These are phyloP conservation scores for Rhodinocichla rosea DNA, from an alignment of 2,113 vertebrate species.

Conservation along the genomic window DNA sequence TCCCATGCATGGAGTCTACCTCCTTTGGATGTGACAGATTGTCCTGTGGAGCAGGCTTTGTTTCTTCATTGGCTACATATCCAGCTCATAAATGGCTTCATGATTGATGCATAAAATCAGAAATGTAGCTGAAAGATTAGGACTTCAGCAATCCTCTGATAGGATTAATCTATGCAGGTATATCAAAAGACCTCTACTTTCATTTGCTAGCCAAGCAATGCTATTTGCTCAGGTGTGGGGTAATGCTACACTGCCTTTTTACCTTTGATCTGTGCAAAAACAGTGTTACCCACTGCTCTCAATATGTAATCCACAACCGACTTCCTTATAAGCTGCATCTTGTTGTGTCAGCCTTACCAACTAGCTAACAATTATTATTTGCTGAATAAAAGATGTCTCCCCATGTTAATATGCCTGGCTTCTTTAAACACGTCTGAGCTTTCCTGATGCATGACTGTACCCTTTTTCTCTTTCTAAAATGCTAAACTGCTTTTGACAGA, in stretches of 20 bases:
- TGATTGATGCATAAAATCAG: neutral
- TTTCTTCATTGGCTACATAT: neutral
- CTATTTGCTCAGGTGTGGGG: neutral
- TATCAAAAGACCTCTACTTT: neutral
- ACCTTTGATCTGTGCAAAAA: neutral
- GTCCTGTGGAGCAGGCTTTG: neutral
- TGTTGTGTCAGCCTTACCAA: neutral
- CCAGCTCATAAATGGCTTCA: neutral
- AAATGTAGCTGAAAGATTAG: neutral
- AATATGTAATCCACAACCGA: neutral
- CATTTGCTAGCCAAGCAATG: neutral
- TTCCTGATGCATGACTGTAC: neutral
- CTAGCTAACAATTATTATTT: neutral
- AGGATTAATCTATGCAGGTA: neutral
- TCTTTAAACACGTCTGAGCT: neutral
- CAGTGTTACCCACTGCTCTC: neutral
- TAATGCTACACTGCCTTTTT: neutral
- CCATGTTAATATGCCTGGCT: neutral
- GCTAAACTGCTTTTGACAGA: neutral
- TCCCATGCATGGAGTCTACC: neutral
- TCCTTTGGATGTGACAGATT: neutral
- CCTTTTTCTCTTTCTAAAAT: neutral
- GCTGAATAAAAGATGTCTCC: neutral
- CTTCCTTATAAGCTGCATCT: neutral
- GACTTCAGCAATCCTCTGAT: neutral